Evolutionary conservation across 2,797 vertebrate genomes (phyloP), one percentile per base, ranked within the genome.

Genomic region (Acanthurus leucopareius): DNA sequence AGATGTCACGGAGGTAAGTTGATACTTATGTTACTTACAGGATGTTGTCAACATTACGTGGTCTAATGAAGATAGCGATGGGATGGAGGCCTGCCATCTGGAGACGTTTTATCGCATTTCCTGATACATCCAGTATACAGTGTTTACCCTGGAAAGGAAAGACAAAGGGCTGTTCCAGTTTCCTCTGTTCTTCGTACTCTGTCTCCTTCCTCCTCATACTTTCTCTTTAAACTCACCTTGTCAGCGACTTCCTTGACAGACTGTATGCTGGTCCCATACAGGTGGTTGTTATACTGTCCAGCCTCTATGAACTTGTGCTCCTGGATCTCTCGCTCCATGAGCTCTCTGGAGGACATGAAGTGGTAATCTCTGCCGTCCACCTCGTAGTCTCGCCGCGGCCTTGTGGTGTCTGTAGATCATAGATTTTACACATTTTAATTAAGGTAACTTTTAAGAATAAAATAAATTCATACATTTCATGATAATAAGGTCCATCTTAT

Each of bases 251-350:
- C 97, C 89, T 91, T 94, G 59, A 99, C 98, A 22, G 98, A 99
- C 65, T 99, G 98, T 76, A 99, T 97, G 76, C 98, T 99, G 77
- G 98, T 99, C 77, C 98, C 98, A 74, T 99, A 99, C 20, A 99
- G 96, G 61, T 99, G 98, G 88, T 96, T 97, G 94, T 99, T 99
- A 86, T 99, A 99, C 86, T 99, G 98, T 20, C 98, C 98, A 9
- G 98, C 98, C 93, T 99, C 98, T 42, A 99, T 99, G 91, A 99
- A 99, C 88, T 97, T 97, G 94, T 99, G 98, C 85, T 99, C 98
- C 86, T 99, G 98, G 81, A 99, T 99, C 90, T 99, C 98, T 82
- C 93, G 96, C 91, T 99, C 98, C 98, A 99, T 99, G 74, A 97
- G 96, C 63, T 99, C 98, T 91, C 98, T 96, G 71, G 97, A 99